A percentile compares a stretch with the other conserved stretches of the same genome.
Evolutionary conservation across 2,888 invertebrate genomes (phyloP).

Genomic region (Podotricha telesiphe): DNA sequence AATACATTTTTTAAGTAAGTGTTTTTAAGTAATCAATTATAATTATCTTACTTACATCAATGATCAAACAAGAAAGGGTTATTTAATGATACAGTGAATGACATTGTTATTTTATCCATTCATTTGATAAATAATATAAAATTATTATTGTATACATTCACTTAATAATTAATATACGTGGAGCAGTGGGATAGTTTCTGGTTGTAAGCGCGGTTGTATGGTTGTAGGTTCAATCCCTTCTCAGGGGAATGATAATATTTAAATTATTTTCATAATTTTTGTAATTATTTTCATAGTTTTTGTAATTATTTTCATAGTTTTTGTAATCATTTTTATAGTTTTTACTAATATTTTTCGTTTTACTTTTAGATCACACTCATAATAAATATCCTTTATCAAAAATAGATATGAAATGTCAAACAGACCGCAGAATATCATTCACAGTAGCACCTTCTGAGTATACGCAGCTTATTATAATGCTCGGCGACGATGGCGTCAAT

Average conservation of each 20-base stretch:
- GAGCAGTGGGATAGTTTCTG: too few relatives aligned
- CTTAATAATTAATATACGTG: too few relatives aligned
- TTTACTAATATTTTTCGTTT: neutral
- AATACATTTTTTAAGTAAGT: constrained; percentile 16
- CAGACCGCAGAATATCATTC: constrained; percentile 40
- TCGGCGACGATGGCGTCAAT: neutral
- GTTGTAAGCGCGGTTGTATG: too few relatives aligned
- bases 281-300: neutral
- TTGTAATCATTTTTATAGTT: too few relatives aligned
- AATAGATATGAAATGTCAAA: constrained; percentile 45
- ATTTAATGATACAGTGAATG: too few relatives aligned
- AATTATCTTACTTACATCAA: too few relatives aligned
- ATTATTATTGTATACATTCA: too few relatives aligned
- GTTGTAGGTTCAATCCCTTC: too few relatives aligned
- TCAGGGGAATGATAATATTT: too few relatives aligned
- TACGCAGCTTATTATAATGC: constrained; percentile 2
- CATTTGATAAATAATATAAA: too few relatives aligned
- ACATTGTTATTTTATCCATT: too few relatives aligned
- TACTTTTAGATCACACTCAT: constrained; percentile 17
- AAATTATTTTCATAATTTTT: neutral
- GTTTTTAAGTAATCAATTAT: neutral
- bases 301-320: neutral
- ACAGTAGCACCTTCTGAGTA: constrained; percentile 38
- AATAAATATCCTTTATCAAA: neutral
- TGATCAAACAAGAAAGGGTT: too few relatives aligned